Conservation (phyloP, 2,113 vertebrate genomes). For the Centrocercus urophasianus region DNA sequence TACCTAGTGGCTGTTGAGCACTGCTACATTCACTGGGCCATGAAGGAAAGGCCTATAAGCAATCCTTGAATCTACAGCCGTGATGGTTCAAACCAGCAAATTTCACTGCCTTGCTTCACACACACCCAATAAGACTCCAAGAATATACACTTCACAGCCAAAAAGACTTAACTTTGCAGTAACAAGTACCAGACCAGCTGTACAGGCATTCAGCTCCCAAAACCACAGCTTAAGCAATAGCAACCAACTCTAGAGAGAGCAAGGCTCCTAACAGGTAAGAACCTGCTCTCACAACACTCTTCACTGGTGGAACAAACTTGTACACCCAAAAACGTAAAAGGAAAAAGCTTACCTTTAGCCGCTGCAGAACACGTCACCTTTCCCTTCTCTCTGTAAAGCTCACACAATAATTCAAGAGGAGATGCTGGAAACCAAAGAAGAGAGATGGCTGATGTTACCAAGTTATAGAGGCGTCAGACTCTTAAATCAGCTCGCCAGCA, state of each 20-base stretch:
- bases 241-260: background rate
- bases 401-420: accelerated
- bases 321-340: background rate
- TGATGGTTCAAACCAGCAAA: background rate
- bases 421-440: accelerated
- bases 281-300: background rate
- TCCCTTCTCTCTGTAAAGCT: background rate
- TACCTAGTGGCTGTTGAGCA: background rate
- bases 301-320: background rate
- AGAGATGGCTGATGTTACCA: accelerated
- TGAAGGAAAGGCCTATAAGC: background rate
- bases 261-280: background rate
- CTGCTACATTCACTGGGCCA: background rate
- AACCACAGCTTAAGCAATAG: background rate
- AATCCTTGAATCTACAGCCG: background rate
- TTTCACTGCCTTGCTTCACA: background rate
- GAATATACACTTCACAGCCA: background rate
- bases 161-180: background rate
- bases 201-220: background rate
- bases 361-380: background rate
- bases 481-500: background rate
- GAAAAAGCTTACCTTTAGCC: accelerated
- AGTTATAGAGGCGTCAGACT: background rate
- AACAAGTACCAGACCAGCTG: background rate
- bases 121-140: background rate